Percentiles rank a stretch among this genome's conserved stretches.
Conservation (phyloP, 2,797 vertebrate species). For the Botia kubotai region DNA sequence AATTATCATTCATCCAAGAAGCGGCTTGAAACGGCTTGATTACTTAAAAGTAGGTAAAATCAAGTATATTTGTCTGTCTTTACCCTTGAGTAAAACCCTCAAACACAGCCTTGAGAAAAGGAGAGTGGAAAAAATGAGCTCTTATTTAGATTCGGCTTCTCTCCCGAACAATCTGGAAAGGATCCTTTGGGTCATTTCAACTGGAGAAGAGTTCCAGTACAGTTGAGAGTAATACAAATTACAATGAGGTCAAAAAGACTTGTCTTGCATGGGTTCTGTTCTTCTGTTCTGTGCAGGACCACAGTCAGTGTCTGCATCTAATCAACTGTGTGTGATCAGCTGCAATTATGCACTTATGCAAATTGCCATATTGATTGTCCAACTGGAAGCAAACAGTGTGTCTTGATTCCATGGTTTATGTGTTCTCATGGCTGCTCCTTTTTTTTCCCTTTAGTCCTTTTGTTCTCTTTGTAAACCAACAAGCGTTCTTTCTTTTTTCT, state of each 20-base stretch:
- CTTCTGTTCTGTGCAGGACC: slow-evolving; percentile 4
- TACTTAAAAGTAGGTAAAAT: slow-evolving; percentile 36
- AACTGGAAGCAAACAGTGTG: slow-evolving; percentile 7
- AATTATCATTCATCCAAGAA: slow-evolving; percentile 20
- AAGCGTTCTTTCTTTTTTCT: too few species aligned
- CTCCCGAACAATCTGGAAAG: slow-evolving; percentile 41
- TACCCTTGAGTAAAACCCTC: slow-evolving; percentile 2
- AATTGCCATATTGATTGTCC: slow-evolving; percentile 18
- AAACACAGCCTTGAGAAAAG: background rate
- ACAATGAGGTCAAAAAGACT: slow-evolving; percentile 39
- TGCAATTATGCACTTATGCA: slow-evolving; percentile 28
- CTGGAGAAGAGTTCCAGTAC: slow-evolving; percentile 25
- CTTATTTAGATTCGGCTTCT: slow-evolving; percentile 7
- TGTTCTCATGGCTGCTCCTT: background rate
- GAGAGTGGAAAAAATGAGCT: slow-evolving; percentile 28
- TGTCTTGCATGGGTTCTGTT: slow-evolving; percentile 1
- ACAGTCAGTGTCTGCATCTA: slow-evolving; percentile 23
- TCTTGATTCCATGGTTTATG: slow-evolving; percentile 21
- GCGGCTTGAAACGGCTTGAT: slow-evolving; percentile 28
- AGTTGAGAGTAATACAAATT: slow-evolving; percentile 17
- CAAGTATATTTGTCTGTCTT: slow-evolving; percentile 31
- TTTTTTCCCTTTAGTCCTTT: too few species aligned
- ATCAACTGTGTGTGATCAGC: slow-evolving; percentile 13
- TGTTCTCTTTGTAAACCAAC: too few species aligned
- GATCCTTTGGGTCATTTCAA: slow-evolving; percentile 17